phyloP scores from a whole-genome alignment of 2,888 invertebrate genomes.

The Synanthedon andrenaeformis region DNA sequence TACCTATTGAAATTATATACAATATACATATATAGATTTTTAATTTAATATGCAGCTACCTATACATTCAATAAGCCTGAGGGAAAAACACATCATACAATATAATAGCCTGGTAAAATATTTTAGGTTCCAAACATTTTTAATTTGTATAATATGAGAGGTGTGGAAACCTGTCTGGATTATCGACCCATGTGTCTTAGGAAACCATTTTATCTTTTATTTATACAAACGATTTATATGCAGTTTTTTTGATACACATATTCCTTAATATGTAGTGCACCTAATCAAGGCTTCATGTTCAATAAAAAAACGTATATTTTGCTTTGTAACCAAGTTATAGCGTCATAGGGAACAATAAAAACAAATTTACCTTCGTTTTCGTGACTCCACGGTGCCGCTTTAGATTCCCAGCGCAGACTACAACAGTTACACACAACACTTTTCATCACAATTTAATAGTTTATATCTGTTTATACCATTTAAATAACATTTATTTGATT shows the following conservation, averaged over 20 bases:
- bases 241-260: too few species aligned
- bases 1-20: too few species aligned
- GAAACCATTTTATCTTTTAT: neutral
- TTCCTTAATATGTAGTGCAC: too few species aligned
- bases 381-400: conserved; percentile 72
- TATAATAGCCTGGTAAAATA: too few species aligned
- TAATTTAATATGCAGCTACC: too few species aligned
- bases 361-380: conserved; percentile 69
- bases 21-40: too few species aligned
- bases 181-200: neutral
- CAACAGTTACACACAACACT: conserved; percentile 68
- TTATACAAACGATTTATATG: too few species aligned
- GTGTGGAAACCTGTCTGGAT: neutral
- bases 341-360: conserved; percentile 53
- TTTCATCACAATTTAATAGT: conserved; percentile 66
- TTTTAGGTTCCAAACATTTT: conserved; percentile 7
- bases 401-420: conserved; percentile 65
- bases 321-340: conserved; percentile 16
- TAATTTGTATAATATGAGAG: conserved; percentile 9
- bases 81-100: too few species aligned
- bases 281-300: too few species aligned
- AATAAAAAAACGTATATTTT: too few species aligned
- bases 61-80: too few species aligned
- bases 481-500: conserved; percentile 33
- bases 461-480: conserved; percentile 51